Percentiles rank a stretch among this genome's conserved stretches.
Conservation (phyloP, 1,140 invertebrate species). For the Drosophila biarmipes region DNA sequence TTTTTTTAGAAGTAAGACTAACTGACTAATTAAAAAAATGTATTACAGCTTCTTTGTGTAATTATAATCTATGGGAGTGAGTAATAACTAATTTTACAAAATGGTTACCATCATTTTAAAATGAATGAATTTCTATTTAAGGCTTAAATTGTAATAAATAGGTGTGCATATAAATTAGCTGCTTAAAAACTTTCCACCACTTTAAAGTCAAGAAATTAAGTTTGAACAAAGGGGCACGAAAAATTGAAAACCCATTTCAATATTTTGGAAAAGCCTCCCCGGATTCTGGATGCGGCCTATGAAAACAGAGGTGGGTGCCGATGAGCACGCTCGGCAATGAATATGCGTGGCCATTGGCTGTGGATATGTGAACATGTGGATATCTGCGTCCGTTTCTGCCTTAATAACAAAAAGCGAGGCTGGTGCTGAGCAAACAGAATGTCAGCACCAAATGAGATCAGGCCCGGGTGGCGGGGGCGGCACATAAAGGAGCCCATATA, state of each 20-base stretch:
- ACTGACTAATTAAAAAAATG: too few relatives aligned
- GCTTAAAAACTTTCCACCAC: background rate
- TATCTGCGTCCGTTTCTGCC: conserved; percentile 46
- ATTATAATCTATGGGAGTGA: too few relatives aligned
- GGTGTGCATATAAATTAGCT: background rate
- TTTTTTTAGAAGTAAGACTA: too few relatives aligned
- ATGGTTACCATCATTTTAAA: too few relatives aligned
- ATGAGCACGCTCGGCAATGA: conserved; percentile 44
- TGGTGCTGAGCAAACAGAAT: conserved; percentile 60
- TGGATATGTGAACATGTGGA: conserved; percentile 33
- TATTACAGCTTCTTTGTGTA: too few relatives aligned
- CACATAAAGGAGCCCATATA: background rate
- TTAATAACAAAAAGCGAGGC: conserved; percentile 65
- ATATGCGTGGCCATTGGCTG: conserved; percentile 54
- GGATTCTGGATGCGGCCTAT: background rate
- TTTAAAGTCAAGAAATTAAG: background rate
- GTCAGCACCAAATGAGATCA: conserved; percentile 73
- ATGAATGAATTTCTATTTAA: too few relatives aligned
- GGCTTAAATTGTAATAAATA: too few relatives aligned
- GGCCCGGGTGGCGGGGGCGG: conserved; percentile 21
- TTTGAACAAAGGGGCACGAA: background rate
- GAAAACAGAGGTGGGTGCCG: background rate
- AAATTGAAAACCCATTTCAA: background rate
- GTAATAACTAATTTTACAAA: too few relatives aligned
- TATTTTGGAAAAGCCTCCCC: background rate